A percentile compares a stretch with the other conserved stretches of the same genome.
Conservation (phyloP, 2,888 invertebrate species). For the Thecophora atra region DNA sequence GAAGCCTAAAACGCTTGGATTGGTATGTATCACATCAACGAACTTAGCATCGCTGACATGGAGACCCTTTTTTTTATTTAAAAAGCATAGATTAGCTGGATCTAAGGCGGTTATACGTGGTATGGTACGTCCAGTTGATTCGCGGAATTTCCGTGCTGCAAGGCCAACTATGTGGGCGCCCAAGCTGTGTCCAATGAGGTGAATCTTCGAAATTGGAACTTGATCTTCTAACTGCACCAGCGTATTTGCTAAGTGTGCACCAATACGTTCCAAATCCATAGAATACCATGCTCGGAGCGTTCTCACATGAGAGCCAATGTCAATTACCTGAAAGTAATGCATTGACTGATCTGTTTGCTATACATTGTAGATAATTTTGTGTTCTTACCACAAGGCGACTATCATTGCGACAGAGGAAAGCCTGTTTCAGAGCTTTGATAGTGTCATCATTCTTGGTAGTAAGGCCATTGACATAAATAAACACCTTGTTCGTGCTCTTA, state of each 20-base stretch:
- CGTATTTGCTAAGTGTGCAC: constrained; percentile 50
- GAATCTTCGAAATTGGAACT: constrained; percentile 55
- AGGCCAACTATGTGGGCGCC: constrained; percentile 61
- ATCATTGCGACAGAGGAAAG: constrained; percentile 57
- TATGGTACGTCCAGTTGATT: constrained; percentile 56
- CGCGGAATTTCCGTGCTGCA: constrained; percentile 55
- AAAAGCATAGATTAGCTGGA: constrained; percentile 52
- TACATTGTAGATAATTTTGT: neutral
- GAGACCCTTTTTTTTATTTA: constrained; percentile 50
- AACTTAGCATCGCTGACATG: constrained; percentile 61
- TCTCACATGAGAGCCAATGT: neutral
- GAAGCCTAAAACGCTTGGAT: constrained; percentile 56
- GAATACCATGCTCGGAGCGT: neutral
- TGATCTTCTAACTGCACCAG: constrained; percentile 48
- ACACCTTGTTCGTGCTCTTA: too few species aligned
- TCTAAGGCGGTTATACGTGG: constrained; percentile 63
- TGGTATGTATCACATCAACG: constrained; percentile 62
- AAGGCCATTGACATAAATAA: too few species aligned
- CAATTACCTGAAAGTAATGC: neutral
- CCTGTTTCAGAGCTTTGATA: constrained; percentile 50
- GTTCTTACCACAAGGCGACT: constrained; percentile 51
- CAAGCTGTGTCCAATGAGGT: constrained; percentile 58
- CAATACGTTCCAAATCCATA: constrained; percentile 42
- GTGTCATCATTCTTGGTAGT: constrained; percentile 44
- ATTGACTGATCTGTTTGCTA: too few species aligned